These are phyloP conservation scores for Hemitrygon akajei DNA, from an alignment of 2,797 vertebrate species.

Conservation along the genomic window DNA sequence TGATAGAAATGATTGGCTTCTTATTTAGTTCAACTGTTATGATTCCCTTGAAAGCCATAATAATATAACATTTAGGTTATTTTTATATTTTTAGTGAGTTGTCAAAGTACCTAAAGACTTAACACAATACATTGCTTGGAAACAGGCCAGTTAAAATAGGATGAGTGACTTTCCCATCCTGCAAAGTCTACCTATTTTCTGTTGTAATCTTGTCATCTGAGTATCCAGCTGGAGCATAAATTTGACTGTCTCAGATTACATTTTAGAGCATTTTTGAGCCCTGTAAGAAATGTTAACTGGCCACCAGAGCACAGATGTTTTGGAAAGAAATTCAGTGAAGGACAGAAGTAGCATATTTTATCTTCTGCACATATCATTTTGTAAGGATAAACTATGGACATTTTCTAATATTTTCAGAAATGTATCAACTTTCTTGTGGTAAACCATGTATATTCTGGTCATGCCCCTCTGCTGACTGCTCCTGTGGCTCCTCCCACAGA, in stretches of 20 bases:
- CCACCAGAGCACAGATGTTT: background rate
- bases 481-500: no score
- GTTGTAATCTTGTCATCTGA: background rate
- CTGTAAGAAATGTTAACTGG: background rate
- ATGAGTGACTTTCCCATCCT: background rate
- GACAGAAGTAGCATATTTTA: background rate
- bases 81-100: background rate
- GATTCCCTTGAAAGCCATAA: background rate
- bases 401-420: background rate
- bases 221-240: background rate
- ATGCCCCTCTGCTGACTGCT: no score
- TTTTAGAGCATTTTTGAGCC: no score
- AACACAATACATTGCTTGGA: background rate
- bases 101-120: background rate
- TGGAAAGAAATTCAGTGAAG: background rate
- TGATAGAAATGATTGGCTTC: background rate
- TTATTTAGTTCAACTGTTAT: background rate
- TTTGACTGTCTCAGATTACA: no score
- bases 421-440: background rate
- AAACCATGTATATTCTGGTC: no score
- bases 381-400: background rate
- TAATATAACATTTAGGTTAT: background rate
- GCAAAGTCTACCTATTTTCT: background rate
- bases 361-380: background rate
- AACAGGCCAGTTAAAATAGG: background rate